phyloP scores from a whole-genome alignment of 1,140 invertebrate genomes.

The Zelostemma sp. region DNA sequence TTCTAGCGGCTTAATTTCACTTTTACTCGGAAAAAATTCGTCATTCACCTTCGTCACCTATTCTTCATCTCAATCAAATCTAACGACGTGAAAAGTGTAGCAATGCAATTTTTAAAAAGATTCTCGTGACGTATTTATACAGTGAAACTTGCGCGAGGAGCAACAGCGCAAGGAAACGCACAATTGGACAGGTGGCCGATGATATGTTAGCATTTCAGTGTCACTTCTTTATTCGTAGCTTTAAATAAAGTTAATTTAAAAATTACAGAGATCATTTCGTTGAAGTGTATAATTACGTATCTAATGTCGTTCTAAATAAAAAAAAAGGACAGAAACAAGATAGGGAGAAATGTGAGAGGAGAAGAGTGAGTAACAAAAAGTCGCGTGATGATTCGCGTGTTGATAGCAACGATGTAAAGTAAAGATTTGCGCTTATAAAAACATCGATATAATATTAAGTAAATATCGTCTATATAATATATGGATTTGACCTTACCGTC shows the following conservation, averaged over 20 bases:
- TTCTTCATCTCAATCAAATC: no score
- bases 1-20: no score
- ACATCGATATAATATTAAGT: slow-evolving; percentile 52
- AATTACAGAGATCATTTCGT: slow-evolving; percentile 70
- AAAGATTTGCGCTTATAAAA: slow-evolving; percentile 39
- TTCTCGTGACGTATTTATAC: no score
- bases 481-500: slow-evolving; percentile 37
- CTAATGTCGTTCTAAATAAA: slow-evolving; percentile 46
- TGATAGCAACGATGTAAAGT: slow-evolving; percentile 18
- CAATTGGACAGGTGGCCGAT: slow-evolving; percentile 56
- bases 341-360: slow-evolving; percentile 13
- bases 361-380: slow-evolving; percentile 21
- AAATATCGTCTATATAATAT: slow-evolving; percentile 50
- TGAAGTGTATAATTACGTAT: slow-evolving; percentile 39
- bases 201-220: slow-evolving; percentile 64
- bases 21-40: no score
- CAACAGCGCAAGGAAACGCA: slow-evolving; percentile 15
- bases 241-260: slow-evolving; percentile 67
- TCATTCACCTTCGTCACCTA: no score
- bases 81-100: no score
- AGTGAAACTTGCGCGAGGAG: not conserved
- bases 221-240: slow-evolving; percentile 64
- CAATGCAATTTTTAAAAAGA: no score
- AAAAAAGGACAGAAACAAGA: slow-evolving; percentile 20
- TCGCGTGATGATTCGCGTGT: slow-evolving; percentile 5